Evolutionary conservation across 2,113 vertebrate species (phyloP).

Genomic region (Ciconia maguari): DNA sequence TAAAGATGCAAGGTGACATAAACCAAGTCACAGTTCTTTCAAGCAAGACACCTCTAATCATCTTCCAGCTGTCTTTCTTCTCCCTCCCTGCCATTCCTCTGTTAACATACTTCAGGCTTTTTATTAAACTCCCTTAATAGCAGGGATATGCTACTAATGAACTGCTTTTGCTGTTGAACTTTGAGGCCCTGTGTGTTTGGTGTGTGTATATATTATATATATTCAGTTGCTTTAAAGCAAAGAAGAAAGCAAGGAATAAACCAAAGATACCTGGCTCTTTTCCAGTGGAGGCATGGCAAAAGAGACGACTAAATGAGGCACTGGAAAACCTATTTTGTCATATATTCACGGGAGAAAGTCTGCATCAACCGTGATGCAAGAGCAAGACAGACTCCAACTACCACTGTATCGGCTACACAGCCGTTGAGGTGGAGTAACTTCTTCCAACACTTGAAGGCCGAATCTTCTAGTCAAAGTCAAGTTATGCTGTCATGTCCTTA

Average conservation of each 20-base stretch:
- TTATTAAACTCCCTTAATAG: background rate
- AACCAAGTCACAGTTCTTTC: background rate
- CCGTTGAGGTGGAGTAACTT: background rate
- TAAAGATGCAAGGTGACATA: background rate
- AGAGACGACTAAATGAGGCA: background rate
- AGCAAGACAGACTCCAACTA: background rate
- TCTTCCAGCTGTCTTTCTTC: background rate
- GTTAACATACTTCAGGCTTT: background rate
- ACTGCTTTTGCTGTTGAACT: background rate
- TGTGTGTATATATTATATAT: background rate
- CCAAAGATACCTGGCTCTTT: background rate
- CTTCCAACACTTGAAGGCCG: background rate
- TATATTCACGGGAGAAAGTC: background rate
- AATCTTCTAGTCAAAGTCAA: background rate
- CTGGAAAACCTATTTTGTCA: background rate
- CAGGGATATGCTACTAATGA: background rate
- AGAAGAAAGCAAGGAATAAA: background rate
- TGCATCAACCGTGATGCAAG: fast-evolving
- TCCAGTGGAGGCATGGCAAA: background rate
- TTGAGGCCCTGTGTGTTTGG: background rate
- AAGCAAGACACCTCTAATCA: background rate
- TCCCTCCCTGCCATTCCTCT: background rate
- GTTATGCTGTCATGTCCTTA: background rate
- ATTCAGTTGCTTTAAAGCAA: background rate
- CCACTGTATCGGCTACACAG: background rate